Evolutionary conservation across 2,888 invertebrate species (phyloP).

Genomic region (Chrysolina americana): DNA sequence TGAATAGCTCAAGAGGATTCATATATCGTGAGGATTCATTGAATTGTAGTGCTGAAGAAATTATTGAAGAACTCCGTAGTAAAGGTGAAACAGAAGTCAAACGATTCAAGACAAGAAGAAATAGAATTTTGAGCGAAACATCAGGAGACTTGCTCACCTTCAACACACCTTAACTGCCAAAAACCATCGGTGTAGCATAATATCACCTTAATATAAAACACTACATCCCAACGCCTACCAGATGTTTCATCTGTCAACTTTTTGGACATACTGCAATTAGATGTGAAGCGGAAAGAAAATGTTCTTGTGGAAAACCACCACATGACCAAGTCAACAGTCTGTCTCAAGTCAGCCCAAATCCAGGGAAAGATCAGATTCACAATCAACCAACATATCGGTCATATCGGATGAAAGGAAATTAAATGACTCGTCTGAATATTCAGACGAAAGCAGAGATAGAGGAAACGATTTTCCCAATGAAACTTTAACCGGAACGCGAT

Average conservation of each 20-base stretch:
- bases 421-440: no score
- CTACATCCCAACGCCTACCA: background rate
- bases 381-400: no score
- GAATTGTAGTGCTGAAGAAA: constrained; percentile 3
- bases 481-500: no score
- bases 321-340: background rate
- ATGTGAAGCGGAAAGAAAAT: background rate
- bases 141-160: constrained; percentile 4
- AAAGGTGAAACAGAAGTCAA: background rate
- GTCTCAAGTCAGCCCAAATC: no score
- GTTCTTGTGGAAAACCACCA: background rate
- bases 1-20: background rate
- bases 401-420: no score
- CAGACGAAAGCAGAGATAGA: no score
- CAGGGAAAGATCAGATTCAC: no score
- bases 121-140: background rate
- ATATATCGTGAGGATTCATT: background rate
- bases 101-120: background rate
- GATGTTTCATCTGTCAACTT: background rate
- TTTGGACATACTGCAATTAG: background rate
- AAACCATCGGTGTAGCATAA: background rate
- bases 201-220: background rate
- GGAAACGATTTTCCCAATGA: no score
- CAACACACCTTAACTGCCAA: constrained; percentile 14
- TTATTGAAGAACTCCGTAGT: background rate